These are phyloP conservation scores for Thecophora atra DNA, from an alignment of 2,888 invertebrate genomes.

Conservation along the genomic window DNA sequence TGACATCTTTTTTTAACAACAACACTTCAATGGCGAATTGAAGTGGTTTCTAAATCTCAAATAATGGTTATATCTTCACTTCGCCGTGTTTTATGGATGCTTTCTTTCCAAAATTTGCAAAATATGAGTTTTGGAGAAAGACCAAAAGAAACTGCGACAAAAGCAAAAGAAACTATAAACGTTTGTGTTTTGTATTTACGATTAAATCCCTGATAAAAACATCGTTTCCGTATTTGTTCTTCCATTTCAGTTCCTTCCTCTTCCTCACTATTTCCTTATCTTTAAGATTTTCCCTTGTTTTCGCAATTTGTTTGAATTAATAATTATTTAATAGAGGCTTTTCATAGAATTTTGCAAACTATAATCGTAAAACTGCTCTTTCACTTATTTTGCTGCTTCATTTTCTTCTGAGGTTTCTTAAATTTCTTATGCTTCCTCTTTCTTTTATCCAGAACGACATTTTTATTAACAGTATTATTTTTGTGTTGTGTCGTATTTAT, in stretches of 20 bases:
- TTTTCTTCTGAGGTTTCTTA: not conserved
- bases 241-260: not conserved
- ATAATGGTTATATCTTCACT: no score
- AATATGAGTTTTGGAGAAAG: no score
- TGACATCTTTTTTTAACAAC: no score
- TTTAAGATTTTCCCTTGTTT: not conserved
- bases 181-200: slow-evolving; percentile 6
- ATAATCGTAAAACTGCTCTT: not conserved
- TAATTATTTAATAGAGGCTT: not conserved
- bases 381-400: not conserved
- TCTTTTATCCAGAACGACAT: no score
- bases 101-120: no score
- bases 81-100: no score
- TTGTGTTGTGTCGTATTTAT: no score
- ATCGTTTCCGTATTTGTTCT: slow-evolving; percentile 27
- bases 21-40: no score
- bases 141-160: no score
- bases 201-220: slow-evolving; percentile 35
- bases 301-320: not conserved
- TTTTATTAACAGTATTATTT: not conserved
- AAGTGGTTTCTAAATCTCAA: no score
- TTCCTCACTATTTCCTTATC: not conserved
- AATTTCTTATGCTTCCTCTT: not conserved
- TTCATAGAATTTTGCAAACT: not conserved
- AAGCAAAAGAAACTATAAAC: slow-evolving; percentile 9